Base-by-base conservation (phyloP, 2,888 invertebrate species). In the Neoscelio sp. region DNA sequence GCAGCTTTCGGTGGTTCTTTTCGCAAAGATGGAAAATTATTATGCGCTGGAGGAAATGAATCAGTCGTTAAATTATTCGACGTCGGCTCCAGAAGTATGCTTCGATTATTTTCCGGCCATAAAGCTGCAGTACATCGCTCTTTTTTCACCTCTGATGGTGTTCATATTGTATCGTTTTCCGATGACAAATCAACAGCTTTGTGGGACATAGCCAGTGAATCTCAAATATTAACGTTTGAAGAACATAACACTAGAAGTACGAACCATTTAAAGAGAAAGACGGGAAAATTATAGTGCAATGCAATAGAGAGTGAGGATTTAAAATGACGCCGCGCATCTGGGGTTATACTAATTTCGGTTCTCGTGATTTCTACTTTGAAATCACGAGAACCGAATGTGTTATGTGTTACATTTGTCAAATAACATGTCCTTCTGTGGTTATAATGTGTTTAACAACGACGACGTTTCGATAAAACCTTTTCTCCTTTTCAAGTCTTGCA, bases 131-230 rank as follows among this genome's bases (percentile, higher is more conserved):
- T 96, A 0, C 97, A 97, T 89, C 92, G 97, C 78, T 95, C 96
- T 79, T 94, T 93, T 86, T 98, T 98, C 87, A 93, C 96, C 12
- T 92, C 94, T 26, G 95, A 96, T 85, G 94, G 95, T 87, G 91
- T 94, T 8, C 95, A 95, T 83, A 93, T 98, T 35, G 93, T 95
- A 1, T 97, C 97, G 84, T 98, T 96, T 88, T 96, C 97, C 1
- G 98, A 99, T 92, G 98, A 99, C 88, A 97, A 96, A 91, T 93
- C 95, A 3, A 94, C 96, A 2, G 92, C 93, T 79, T 86, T 98
- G n/a, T 98, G 98, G 98, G 98, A 99, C 87, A 95, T 99, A 85
- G 93, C 96, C 0, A 95, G 94, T 74, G 97, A 98, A 91, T 94
- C 94, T 78, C 92, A 94, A 84, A 84, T 97, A 15, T 90, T 93